phyloP scores from a whole-genome alignment of 2,113 vertebrate genomes.

The Nibea albiflora region DNA sequence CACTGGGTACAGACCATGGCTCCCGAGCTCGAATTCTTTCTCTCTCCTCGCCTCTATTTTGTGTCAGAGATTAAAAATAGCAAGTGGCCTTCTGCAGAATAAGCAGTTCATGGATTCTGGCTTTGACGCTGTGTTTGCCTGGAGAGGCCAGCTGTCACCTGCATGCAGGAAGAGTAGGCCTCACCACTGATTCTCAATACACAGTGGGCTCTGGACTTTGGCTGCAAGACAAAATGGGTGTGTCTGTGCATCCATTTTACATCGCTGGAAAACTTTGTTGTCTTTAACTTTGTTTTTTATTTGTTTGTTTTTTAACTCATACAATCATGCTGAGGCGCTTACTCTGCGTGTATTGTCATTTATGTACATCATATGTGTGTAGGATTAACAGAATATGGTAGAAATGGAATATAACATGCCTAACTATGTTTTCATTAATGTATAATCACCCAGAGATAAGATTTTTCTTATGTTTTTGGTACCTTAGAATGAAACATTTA shows the following conservation, averaged over 20 bases:
- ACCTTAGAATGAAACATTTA: too few species aligned
- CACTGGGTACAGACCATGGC: constrained; percentile 47
- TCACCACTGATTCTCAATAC: constrained; percentile 46
- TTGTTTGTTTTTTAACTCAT: neutral
- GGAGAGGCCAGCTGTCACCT: constrained; percentile 83
- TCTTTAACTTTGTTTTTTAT: constrained; percentile 18
- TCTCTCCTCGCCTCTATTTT: constrained; percentile 65
- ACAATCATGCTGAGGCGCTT: neutral
- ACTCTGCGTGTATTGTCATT: neutral
- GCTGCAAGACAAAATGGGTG: constrained; percentile 34
- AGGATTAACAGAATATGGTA: too few species aligned
- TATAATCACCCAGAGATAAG: too few species aligned
- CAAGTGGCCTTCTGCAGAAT: constrained; percentile 80
- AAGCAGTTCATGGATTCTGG: constrained; percentile 81
- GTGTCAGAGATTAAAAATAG: constrained; percentile 82
- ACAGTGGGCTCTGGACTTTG: constrained; percentile 48
- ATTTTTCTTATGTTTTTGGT: too few species aligned
- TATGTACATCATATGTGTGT: neutral
- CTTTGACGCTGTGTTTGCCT: constrained; percentile 75
- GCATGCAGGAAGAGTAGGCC: constrained; percentile 60
- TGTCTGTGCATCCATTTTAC: constrained; percentile 20
- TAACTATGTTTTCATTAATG: too few species aligned
- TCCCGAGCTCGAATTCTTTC: constrained; percentile 51
- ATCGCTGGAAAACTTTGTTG: neutral
- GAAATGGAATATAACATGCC: too few species aligned